Base-by-base conservation (phyloP, 2,113 vertebrate genomes). In the Barnardius zonarius region DNA sequence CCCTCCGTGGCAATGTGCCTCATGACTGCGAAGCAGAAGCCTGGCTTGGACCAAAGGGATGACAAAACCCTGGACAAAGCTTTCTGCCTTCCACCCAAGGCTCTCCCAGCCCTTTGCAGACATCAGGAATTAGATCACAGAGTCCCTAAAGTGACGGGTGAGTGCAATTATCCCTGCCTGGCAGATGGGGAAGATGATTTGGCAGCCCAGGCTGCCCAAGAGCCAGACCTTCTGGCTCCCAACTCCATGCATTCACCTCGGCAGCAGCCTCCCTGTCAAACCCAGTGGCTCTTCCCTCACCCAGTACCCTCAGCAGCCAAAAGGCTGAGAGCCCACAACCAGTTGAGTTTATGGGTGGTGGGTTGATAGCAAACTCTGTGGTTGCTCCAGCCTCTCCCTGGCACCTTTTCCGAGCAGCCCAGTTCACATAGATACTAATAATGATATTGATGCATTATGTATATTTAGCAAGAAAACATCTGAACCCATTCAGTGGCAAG, bases 311-410 rank as follows among this genome's bases (percentile, higher is more conserved):
- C 68, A 92, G 94, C 70, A 88, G 93, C 83, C 31, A 0, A 30
- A 69, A 93, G 46, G 30, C 80, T 88, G 57, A 83, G 74, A 91
- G 84, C 73, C 90, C 86, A 49, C 51, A 44, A 82, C 9, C 0
- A 7, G 44, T 33, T 7, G 37, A 73, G 89, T 96, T 97, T 96
- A 96, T 14, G 70, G 90, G 84, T 19, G 3, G 49, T 4, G 5
- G 86, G 84, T 88, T 63, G n/a, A 92, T 96, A 96, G 88, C 18
- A n/a, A 95, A 80, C 85, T 64, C 76, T 68, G 86, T 1, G 14
- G 63, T 35, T 8, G 14, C 83, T 96, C 97, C 97, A 96, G 94
- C 91, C 83, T 95, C 74, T 74, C 24, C 75, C 88, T 94, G 96
- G 93, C 96, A 96, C 86, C 77, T 90, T 70, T 69, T 96, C 95